Evolutionary conservation across 30 jellyfish, hydroid and myxozoan species (phyloP), one percentile per base, ranked within the genome.

Genomic region (Mastigias papua): DNA sequence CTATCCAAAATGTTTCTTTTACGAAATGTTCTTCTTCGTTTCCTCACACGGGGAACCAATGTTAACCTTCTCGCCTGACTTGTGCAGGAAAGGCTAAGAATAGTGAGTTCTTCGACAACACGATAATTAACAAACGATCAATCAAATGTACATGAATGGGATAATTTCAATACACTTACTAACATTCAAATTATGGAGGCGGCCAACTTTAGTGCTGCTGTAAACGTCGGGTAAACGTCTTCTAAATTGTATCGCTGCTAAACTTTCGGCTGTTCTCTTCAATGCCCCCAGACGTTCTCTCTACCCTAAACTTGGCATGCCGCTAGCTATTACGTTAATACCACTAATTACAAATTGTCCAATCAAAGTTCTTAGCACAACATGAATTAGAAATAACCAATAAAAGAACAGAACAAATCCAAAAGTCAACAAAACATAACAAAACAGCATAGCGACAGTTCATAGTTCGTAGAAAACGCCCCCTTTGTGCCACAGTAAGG

Each of bases 31-130:
- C 54, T 42, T 42, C 54, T 54, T 6, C 27, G 9, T 21, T 54
- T 54, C 67, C 67, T 54, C 67, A 54, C 26, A 54, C 67, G 20
- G 25, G 67, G 67, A 19, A 54, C 67, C 67, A 54, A 54, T 54
- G 67, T 11, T 54, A 54, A 54, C 67, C 67, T 54, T n/a, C 54
- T 54, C 25, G 23, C 67, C 23, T 16, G 67, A 25, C 2, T 54
- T 54, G 6, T 19, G 67, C 27, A 54, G 67, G 67, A 54, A 54
- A 54, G 27, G 67, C 27, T 54, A 54, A 54, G 67, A 54, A 5
- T 10, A 11, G 67, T 54, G 67, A 54, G 67, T 54, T 54, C 67
- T 54, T 54, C 27, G 25, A 54, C 23, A 54, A 11, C 27, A 54
- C 23, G 17, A 54, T 19, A 54, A 11, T 11, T 54, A 54, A 54